Conservation (phyloP, 1,140 invertebrate genomes). For the Carposina sasakii region DNA sequence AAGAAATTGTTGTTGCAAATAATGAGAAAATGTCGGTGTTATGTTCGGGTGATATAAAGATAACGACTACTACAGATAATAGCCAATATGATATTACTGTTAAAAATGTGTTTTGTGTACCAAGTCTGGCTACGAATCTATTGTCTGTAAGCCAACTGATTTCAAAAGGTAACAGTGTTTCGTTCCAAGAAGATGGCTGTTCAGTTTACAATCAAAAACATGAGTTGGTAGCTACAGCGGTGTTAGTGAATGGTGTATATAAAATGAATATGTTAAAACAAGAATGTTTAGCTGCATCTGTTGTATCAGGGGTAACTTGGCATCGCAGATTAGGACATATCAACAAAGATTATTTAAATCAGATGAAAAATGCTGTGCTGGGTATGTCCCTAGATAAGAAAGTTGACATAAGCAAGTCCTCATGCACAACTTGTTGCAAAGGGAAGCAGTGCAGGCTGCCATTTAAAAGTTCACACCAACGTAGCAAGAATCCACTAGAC, state of each 20-base stretch:
- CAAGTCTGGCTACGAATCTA: constrained; percentile 16
- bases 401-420: constrained; percentile 9
- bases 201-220: constrained; percentile 17
- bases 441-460: constrained; percentile 21
- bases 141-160: constrained; percentile 12
- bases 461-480: constrained; percentile 13
- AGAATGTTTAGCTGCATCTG: background rate
- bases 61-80: constrained; percentile 16
- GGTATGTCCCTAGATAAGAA: constrained; percentile 11
- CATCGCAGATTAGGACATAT: constrained; percentile 20
- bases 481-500: constrained; percentile 21
- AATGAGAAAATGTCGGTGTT: constrained; percentile 16
- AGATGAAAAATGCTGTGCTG: constrained; percentile 21
- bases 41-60: constrained; percentile 19
- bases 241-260: constrained; percentile 18
- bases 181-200: constrained; percentile 15
- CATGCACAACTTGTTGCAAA: constrained; percentile 10
- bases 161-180: constrained; percentile 16
- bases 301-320: too few species aligned
- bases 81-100: constrained; percentile 17
- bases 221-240: constrained; percentile 20
- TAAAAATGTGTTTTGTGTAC: constrained; percentile 15
- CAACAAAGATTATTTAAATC: constrained; percentile 21
- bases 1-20: constrained; percentile 21
- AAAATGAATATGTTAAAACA: constrained; percentile 6